phyloP scores from a whole-genome alignment of 2,797 vertebrate species.

The Ctenochaetus hawaiiensis region DNA sequence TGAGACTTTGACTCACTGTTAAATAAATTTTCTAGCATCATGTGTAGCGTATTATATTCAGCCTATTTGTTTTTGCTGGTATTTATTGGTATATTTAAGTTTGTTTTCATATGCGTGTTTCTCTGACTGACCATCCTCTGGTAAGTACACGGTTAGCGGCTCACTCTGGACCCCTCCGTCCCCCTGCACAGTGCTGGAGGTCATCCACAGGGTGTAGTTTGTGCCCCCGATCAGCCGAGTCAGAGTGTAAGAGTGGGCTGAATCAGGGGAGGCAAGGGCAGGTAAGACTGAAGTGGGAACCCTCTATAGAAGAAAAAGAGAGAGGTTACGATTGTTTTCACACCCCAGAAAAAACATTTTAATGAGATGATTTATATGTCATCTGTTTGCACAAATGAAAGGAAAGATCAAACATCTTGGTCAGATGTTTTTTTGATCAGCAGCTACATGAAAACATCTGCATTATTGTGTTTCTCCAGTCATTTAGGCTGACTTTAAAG shows the following conservation, averaged over 20 bases:
- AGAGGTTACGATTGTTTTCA: neutral
- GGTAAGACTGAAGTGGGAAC: constrained; percentile 81
- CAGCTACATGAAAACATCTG: neutral
- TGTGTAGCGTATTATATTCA: constrained; percentile 22
- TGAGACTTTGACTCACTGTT: constrained; percentile 32
- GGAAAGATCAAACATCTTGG: neutral
- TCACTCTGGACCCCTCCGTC: constrained; percentile 92
- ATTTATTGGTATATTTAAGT: constrained; percentile 12
- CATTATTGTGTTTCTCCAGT: no score
- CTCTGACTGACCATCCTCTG: constrained; percentile 92
- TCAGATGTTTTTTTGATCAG: neutral
- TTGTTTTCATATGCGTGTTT: constrained; percentile 14
- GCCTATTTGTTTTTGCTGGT: constrained; percentile 41
- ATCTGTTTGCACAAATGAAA: neutral
- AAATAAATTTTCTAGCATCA: constrained; percentile 11
- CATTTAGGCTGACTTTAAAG: neutral
- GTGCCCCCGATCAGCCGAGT: constrained; percentile 89
- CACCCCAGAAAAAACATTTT: neutral
- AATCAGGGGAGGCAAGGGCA: constrained; percentile 54
- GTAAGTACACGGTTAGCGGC: constrained; percentile 86
- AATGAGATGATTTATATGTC: neutral
- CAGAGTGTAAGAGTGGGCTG: constrained; percentile 83
- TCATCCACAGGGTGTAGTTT: constrained; percentile 93
- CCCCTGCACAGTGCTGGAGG: constrained; percentile 91
- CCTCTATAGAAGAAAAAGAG: constrained; percentile 81